Percentiles rank a stretch among this genome's conserved stretches.
Evolutionary conservation across 2,888 invertebrate genomes (phyloP).

Genomic region (Meandrusa payeni): DNA sequence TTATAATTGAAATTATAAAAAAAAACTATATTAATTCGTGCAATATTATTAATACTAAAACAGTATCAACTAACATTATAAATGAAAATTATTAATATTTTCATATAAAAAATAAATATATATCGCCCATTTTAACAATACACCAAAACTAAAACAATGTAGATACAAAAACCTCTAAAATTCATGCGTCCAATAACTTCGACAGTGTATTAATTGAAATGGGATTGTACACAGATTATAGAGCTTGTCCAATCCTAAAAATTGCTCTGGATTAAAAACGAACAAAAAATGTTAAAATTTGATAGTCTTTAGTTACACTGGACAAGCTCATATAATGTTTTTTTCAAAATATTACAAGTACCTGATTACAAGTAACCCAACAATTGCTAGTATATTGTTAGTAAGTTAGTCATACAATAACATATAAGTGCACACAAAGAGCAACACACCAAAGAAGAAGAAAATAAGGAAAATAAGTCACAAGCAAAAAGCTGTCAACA

Average conservation of each 20-base stretch:
- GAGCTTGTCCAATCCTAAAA: constrained; percentile 13
- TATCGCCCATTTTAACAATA: constrained; percentile 5
- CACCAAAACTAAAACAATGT: constrained; percentile 3
- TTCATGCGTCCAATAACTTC: neutral
- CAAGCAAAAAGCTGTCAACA: constrained; percentile 56
- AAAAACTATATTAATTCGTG: constrained; percentile 19
- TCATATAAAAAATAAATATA: constrained; percentile 4
- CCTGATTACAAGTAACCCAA: constrained; percentile 26
- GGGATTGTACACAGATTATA: neutral
- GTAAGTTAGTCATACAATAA: constrained; percentile 38
- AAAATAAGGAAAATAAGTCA: constrained; percentile 41
- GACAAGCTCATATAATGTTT: constrained; percentile 15
- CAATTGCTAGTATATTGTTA: constrained; percentile 35
- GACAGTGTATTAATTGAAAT: constrained; percentile 5
- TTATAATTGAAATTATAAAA: constrained; percentile 13
- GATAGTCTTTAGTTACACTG: no score
- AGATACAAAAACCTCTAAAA: neutral
- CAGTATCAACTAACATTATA: neutral
- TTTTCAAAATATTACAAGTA: no score
- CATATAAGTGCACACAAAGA: constrained; percentile 58
- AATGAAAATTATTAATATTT: constrained; percentile 3
- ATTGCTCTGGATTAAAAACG: constrained; percentile 10
- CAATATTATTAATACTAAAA: constrained; percentile 20
- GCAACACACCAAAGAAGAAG: constrained; percentile 64
- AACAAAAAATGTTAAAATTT: neutral